Conservation (phyloP, 2,113 vertebrate species). For the Antidorcas marsupialis region DNA sequence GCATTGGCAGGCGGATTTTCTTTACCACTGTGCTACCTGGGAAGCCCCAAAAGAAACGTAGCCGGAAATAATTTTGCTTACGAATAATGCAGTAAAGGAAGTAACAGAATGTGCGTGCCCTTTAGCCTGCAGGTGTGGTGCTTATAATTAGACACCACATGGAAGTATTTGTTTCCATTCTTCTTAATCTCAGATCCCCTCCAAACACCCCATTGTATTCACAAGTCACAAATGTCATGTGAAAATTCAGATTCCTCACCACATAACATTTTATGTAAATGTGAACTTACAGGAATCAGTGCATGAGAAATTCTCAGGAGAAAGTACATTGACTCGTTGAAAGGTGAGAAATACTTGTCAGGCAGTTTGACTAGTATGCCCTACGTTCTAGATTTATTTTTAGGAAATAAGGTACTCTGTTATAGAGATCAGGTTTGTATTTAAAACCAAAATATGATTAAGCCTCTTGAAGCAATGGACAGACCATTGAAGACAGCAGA, state of each 20-base stretch:
- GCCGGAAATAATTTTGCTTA: not conserved
- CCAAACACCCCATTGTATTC: not conserved
- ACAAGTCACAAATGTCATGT: not conserved
- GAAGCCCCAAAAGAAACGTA: not conserved
- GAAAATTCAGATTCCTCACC: not conserved
- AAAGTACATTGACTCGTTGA: not conserved
- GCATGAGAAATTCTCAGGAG: not conserved
- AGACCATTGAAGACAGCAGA: not conserved
- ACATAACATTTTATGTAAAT: not conserved
- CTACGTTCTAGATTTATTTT: not conserved
- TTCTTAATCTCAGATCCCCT: not conserved
- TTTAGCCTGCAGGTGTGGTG: not conserved
- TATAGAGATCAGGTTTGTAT: not conserved
- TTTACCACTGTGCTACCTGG: not conserved
- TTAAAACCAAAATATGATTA: not conserved
- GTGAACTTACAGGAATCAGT: not conserved
- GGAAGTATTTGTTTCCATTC: not conserved
- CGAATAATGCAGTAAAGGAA: not conserved
- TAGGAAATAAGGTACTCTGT: not conserved
- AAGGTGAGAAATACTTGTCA: not conserved
- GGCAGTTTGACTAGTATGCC: not conserved
- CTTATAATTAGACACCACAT: not conserved
- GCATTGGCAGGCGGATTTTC: not conserved
- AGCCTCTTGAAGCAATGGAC: not conserved
- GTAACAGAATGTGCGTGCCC: not conserved